Conservation (phyloP, 1,140 invertebrate species). For the Macrosteles quadrilineatus region DNA sequence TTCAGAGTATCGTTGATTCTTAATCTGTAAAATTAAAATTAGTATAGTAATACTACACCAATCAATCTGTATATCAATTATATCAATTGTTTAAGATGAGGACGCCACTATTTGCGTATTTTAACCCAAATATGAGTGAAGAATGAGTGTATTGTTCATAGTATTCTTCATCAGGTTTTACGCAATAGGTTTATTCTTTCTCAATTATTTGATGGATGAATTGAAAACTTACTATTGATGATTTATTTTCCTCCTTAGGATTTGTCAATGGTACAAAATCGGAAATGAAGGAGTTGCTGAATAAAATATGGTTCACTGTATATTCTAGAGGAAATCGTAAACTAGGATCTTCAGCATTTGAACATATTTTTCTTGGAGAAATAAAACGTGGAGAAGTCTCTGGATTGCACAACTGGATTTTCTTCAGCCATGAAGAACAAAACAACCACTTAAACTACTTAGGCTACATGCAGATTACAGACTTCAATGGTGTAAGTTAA, state of each 20-base stretch:
- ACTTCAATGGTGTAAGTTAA: conserved; percentile 53
- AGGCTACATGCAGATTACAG: conserved; percentile 72
- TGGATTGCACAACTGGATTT: conserved; percentile 91
- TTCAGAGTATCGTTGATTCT: too few species aligned
- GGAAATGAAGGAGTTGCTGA: conserved; percentile 69
- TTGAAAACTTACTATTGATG: too few species aligned
- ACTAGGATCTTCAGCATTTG: conserved; percentile 80
- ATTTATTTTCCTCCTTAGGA: conserved; percentile 33
- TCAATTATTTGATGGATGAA: too few species aligned
- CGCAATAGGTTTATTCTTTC: too few species aligned
- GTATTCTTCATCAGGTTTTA: too few species aligned
- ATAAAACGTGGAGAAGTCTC: conserved; percentile 67
- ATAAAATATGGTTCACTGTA: conserved; percentile 77
- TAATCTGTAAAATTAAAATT: too few species aligned
- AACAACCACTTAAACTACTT: conserved; percentile 66
- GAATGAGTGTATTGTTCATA: too few species aligned
- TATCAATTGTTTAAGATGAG: too few species aligned
- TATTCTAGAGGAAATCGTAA: conserved; percentile 75
- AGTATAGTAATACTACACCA: too few species aligned
- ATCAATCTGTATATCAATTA: too few species aligned
- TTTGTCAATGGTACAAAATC: conserved; percentile 35
- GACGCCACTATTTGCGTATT: too few species aligned
- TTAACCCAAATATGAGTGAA: too few species aligned
- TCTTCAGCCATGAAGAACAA: conserved; percentile 72
- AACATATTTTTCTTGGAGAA: conserved; percentile 86